Conservation (phyloP, 2,888 invertebrate genomes). For the Parasteatoda lunata region DNA sequence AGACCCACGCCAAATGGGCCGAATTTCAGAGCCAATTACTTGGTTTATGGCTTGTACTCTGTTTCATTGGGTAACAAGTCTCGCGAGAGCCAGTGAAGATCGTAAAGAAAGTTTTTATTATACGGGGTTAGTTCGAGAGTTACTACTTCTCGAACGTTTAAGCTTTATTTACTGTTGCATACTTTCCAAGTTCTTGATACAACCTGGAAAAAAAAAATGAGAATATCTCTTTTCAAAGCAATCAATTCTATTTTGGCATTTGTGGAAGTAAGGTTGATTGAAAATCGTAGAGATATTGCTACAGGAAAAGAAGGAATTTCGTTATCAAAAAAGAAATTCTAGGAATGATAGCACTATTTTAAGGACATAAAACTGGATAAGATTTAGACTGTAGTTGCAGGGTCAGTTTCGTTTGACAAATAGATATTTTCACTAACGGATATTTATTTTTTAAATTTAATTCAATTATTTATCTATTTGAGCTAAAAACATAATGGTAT, state of each 20-base stretch:
- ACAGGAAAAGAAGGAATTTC: too few relatives aligned
- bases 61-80: constrained; percentile 62
- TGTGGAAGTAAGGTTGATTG: constrained; percentile 24
- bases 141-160: constrained; percentile 51
- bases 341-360: too few relatives aligned
- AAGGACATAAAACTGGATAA: too few relatives aligned
- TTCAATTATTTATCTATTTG: too few relatives aligned
- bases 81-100: constrained; percentile 18
- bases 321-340: too few relatives aligned
- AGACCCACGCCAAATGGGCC: constrained; percentile 31
- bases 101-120: constrained; percentile 61
- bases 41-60: constrained; percentile 56
- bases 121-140: constrained; percentile 34
- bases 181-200: constrained; percentile 41
- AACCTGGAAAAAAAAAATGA: constrained; percentile 1
- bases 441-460: too few relatives aligned
- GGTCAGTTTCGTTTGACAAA: too few relatives aligned
- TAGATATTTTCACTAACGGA: too few relatives aligned
- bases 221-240: not conserved
- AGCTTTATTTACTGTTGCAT: constrained; percentile 60
- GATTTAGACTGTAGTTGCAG: too few relatives aligned
- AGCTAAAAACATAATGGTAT: too few relatives aligned
- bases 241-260: constrained; percentile 33
- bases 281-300: constrained; percentile 19
- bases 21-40: constrained; percentile 63